These are phyloP conservation scores for Bombus picipes DNA, from an alignment of 1,140 invertebrate species.

Conservation along the genomic window DNA sequence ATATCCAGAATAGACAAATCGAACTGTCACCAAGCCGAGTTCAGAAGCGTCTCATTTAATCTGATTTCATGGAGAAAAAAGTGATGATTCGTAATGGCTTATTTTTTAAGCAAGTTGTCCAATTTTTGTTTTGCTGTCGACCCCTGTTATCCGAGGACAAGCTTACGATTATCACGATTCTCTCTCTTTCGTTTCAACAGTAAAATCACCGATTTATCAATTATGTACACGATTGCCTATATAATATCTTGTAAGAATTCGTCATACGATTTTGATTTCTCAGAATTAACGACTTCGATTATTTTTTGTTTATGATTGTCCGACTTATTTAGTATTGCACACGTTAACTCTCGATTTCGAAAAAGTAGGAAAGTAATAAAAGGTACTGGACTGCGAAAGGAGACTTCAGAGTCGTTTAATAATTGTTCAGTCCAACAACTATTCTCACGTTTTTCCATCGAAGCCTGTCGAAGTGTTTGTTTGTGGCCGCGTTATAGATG, in stretches of 20 bases:
- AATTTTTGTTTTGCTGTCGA: background rate
- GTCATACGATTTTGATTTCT: slow-evolving; percentile 12
- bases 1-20: background rate
- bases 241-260: background rate
- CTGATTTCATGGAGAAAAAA: background rate
- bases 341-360: background rate
- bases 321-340: background rate
- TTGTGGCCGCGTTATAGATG: background rate
- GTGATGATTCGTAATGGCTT: background rate
- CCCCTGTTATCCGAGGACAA: slow-evolving; percentile 23
- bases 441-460: background rate
- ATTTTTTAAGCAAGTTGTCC: background rate
- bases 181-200: background rate
- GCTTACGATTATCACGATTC: slow-evolving; percentile 1
- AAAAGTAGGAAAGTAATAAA: background rate
- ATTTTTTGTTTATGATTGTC: background rate
- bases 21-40: too few species aligned
- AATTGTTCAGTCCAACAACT: too few species aligned
- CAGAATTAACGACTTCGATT: background rate
- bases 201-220: background rate
- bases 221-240: background rate
- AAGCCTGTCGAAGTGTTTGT: background rate
- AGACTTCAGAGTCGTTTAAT: background rate
- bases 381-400: background rate
- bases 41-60: too few species aligned